Conservation (phyloP, 2,888 invertebrate species). For the Stenodera caucasica region DNA sequence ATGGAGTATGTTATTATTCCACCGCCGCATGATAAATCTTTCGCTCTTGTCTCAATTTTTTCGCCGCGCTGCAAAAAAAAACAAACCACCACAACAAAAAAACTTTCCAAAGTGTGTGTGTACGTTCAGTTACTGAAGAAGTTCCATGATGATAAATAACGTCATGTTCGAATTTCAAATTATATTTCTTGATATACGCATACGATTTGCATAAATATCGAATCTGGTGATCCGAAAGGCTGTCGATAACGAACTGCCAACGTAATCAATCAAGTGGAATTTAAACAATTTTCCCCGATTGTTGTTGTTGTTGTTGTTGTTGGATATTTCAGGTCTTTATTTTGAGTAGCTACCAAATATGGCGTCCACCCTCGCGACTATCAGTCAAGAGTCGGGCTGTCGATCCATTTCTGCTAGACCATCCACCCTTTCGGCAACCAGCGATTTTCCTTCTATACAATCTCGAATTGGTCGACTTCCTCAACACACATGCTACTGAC, state of each 20-base stretch:
- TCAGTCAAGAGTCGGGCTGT: slow-evolving; percentile 51
- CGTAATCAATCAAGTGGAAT: not conserved
- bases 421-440: slow-evolving; percentile 30
- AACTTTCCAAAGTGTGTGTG: slow-evolving; percentile 22
- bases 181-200: slow-evolving; percentile 13
- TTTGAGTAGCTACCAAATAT: slow-evolving; percentile 34
- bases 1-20: slow-evolving; percentile 50
- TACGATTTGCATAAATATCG: slow-evolving; percentile 12
- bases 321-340: slow-evolving; percentile 29
- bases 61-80: no score
- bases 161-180: slow-evolving; percentile 15
- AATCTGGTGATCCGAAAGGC: not conserved
- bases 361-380: slow-evolving; percentile 39
- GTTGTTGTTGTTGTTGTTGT: no score
- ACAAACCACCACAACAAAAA: no score
- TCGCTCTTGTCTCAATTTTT: slow-evolving; percentile 1
- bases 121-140: slow-evolving; percentile 25
- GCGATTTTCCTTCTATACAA: slow-evolving; percentile 9
- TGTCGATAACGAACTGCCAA: not conserved
- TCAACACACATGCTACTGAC: slow-evolving; percentile 54
- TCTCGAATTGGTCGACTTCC: slow-evolving; percentile 35
- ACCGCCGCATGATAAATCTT: slow-evolving; percentile 48
- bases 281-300: no score
- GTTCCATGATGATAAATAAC: slow-evolving; percentile 30
- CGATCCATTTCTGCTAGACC: slow-evolving; percentile 42